Evolutionary conservation across 2,113 vertebrate genomes (phyloP).

Genomic region (Pluvialis apricaria): DNA sequence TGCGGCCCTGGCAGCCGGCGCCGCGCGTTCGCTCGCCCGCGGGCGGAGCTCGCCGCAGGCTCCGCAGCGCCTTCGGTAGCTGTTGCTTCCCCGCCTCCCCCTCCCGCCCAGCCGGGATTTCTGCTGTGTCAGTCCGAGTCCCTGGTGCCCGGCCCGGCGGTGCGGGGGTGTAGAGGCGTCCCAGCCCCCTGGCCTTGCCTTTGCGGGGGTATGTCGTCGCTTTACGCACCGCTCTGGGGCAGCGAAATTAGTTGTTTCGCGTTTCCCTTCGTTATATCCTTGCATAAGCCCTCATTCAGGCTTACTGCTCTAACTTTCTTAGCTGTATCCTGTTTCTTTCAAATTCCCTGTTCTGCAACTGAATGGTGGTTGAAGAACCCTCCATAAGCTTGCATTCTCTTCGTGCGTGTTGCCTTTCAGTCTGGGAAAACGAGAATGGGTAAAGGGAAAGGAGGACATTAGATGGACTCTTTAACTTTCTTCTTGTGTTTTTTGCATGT

Average conservation of each 20-base stretch:
- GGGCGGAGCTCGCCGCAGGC: neutral
- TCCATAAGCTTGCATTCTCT: neutral
- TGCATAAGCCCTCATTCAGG: accelerated
- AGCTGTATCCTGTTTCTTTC: neutral
- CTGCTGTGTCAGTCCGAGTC: slow-evolving; percentile 20
- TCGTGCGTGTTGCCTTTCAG: neutral
- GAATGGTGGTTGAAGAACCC: neutral
- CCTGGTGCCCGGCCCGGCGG: neutral
- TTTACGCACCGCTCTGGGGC: accelerated
- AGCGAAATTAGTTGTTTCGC: accelerated
- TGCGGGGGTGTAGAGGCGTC: neutral
- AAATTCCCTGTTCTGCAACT: neutral
- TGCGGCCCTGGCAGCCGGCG: neutral
- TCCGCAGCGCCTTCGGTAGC: neutral
- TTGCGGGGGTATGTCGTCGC: accelerated
- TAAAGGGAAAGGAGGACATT: neutral
- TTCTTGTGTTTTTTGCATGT: neutral
- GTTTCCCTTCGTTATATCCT: accelerated
- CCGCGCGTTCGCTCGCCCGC: neutral
- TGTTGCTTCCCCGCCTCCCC: neutral
- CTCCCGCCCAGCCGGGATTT: neutral
- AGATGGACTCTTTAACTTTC: neutral
- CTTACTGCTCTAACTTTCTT: neutral
- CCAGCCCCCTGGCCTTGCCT: neutral
- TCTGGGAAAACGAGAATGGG: neutral